Base-by-base conservation (phyloP, 2,113 vertebrate genomes). In the Pomatostomus ruficeps region DNA sequence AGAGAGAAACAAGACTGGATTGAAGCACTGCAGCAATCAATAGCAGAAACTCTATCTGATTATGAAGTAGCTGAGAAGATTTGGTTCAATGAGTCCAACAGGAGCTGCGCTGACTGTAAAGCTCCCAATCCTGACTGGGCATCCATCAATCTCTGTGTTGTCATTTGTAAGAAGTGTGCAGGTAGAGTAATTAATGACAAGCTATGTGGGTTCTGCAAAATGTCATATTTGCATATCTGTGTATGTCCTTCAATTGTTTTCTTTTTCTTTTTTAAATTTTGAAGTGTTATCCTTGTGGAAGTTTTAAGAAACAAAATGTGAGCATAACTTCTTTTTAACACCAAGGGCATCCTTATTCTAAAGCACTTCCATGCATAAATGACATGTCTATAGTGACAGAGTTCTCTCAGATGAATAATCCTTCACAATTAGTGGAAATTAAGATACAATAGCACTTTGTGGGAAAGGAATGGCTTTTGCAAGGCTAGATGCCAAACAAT, bases 31-130 rank as follows among this genome's bases (percentile, higher is more conserved):
- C 98, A 99, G 91, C 99, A 99, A 98, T 99, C 99, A 15, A 99
- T 99, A 79, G 98, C 98, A 22, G 99, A 99, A 98, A 99, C 99
- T 55, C 98, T 99, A 87, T 99, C 98, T 96, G 99, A 99, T 98
- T 99, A 99, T 80, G 99, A 99, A 98, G 99, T 99, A 97, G 99
- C 99, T 14, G 99, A 99, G 98, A 99, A 99, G 98, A 99, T 99
- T 97, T 99, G 99, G 99, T 99, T 99, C 98, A 99, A 99, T 95
- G 98, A 99, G 84, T 98, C 99, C 92, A 99, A 99, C 97, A 97
- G 98, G 96, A 98, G 92, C 97, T 99, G 99, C 46, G 99, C 99
- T 35, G 99, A 99, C 97, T 99, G 99, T 78, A 97, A 94, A 71
- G 98, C 98, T 62, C 97, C 97, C 0, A 95, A 97, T 88, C 99